Conservation (phyloP, 2,888 invertebrate species). For the Acanthococcus lagerstroemiae region DNA sequence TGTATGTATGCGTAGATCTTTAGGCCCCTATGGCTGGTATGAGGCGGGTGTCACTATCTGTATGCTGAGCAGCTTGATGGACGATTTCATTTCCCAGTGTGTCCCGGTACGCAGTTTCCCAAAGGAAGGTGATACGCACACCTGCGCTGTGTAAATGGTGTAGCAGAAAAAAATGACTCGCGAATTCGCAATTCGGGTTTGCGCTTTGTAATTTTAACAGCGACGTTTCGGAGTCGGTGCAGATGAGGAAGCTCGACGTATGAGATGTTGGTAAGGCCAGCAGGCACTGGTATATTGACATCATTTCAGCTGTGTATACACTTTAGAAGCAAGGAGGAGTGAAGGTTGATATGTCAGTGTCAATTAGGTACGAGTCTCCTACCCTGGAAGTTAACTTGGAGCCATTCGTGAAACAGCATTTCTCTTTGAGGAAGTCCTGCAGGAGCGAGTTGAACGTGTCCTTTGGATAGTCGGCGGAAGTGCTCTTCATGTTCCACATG, state of each 20-base stretch:
- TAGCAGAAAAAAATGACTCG: too few relatives aligned
- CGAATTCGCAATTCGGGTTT: too few relatives aligned
- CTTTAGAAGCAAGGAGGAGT: background rate
- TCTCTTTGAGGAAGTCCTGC: background rate
- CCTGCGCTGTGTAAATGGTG: too few relatives aligned
- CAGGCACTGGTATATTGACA: background rate
- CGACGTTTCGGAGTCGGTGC: background rate
- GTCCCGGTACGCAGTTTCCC: background rate
- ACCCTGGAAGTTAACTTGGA: background rate
- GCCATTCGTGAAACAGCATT: background rate
- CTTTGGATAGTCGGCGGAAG: background rate
- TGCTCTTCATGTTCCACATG: background rate
- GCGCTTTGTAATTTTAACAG: background rate
- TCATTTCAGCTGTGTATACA: background rate
- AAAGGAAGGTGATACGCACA: too few relatives aligned
- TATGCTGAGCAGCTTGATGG: background rate
- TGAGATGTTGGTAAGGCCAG: background rate
- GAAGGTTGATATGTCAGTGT: background rate
- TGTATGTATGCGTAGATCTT: background rate
- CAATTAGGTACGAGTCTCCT: background rate
- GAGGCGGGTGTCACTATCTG: background rate
- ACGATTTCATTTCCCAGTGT: background rate
- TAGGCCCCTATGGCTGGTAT: background rate
- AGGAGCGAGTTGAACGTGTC: background rate
- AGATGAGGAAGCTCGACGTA: background rate